Percentiles rank a stretch among this genome's conserved stretches.
These are phyloP conservation scores for Bembecia ichneumoniformis DNA, from an alignment of 2,888 invertebrate genomes.

Conservation along the genomic window DNA sequence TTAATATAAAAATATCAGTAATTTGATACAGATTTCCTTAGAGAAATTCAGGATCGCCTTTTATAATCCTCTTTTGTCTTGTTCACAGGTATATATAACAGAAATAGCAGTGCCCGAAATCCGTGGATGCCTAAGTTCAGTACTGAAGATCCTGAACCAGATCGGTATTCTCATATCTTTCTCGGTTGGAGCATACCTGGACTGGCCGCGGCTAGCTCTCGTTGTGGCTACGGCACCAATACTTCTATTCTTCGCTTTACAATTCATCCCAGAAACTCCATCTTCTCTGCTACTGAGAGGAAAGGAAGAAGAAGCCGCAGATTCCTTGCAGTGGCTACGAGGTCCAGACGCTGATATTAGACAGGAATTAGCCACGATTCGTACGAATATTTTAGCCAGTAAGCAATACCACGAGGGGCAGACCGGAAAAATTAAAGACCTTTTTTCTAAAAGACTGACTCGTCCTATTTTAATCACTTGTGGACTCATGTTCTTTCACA, in stretches of 20 bases:
- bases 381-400: slow-evolving; percentile 77
- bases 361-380: slow-evolving; percentile 79
- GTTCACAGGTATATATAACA: slow-evolving; percentile 85
- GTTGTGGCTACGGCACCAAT: slow-evolving; percentile 84
- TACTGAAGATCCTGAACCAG: slow-evolving; percentile 87
- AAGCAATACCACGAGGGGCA: slow-evolving; percentile 46
- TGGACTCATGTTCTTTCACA: slow-evolving; percentile 90
- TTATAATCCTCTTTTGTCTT: slow-evolving; percentile 12
- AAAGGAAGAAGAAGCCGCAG: slow-evolving; percentile 80
- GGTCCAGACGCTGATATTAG: slow-evolving; percentile 83
- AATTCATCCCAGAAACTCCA: slow-evolving; percentile 91
- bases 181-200: slow-evolving; percentile 83
- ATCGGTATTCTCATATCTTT: slow-evolving; percentile 88
- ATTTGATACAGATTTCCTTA: too few relatives aligned
- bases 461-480: slow-evolving; percentile 86
- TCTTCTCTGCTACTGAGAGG: slow-evolving; percentile 84
- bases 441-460: slow-evolving; percentile 56
- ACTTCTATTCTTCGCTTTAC: slow-evolving; percentile 79
- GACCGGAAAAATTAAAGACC: slow-evolving; percentile 41
- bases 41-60: too few relatives aligned
- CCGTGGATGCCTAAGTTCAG: slow-evolving; percentile 87
- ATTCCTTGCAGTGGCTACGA: slow-evolving; percentile 84
- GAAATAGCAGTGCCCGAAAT: slow-evolving; percentile 91
- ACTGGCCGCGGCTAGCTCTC: slow-evolving; percentile 87
- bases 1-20: too few relatives aligned